phyloP scores from a whole-genome alignment of 1,140 invertebrate genomes.

The Parasteatoda tepidariorum region DNA sequence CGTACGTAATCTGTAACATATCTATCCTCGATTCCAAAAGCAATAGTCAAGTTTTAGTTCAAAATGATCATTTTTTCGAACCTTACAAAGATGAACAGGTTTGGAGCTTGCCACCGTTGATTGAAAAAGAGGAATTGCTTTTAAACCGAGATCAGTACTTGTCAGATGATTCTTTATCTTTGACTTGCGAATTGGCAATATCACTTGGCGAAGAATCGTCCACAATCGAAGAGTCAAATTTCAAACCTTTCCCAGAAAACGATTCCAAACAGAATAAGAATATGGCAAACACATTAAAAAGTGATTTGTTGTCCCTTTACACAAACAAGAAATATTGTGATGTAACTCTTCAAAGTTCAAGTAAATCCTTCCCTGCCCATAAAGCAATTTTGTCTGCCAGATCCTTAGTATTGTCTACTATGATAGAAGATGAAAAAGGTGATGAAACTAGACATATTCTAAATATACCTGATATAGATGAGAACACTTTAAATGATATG shows the following conservation, averaged over 20 bases:
- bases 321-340: slow-evolving; percentile 7
- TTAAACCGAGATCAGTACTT: neutral
- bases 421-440: neutral
- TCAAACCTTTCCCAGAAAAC: too few species aligned
- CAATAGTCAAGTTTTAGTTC: neutral
- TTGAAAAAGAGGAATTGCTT: neutral
- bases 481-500: neutral
- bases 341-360: neutral
- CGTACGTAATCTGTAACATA: neutral
- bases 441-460: neutral
- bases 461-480: neutral
- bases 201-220: neutral
- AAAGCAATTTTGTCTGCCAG: neutral
- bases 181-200: neutral
- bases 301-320: neutral
- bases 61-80: neutral
- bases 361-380: neutral
- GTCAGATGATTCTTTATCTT: neutral
- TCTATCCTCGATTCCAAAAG: neutral
- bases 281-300: neutral
- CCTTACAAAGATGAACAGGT: neutral
- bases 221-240: neutral
- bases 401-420: neutral
- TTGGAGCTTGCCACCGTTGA: slow-evolving; percentile 13
- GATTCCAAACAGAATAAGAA: neutral